Conservation (phyloP, 2,113 vertebrate genomes). For the Haliaeetus leucogaster region DNA sequence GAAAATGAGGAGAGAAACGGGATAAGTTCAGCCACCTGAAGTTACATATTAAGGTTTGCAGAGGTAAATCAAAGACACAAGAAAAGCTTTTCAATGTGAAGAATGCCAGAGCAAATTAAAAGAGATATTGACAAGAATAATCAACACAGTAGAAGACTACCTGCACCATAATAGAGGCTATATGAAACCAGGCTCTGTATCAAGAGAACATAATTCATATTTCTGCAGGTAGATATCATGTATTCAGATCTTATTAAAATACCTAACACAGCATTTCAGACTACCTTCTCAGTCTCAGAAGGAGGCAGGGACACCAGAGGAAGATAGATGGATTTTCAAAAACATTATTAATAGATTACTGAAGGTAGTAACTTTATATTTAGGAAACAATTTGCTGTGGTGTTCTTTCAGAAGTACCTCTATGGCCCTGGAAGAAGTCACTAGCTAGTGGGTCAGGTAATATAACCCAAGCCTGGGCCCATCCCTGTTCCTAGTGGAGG, state of each 20-base stretch:
- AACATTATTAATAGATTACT: not conserved
- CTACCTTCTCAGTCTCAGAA: not conserved
- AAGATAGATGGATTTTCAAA: not conserved
- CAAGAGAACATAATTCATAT: not conserved
- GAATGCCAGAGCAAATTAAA: not conserved
- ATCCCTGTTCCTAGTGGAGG: fast-evolving
- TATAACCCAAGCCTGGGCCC: too few species aligned
- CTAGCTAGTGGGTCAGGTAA: not conserved
- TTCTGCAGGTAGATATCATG: not conserved
- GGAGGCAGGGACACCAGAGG: not conserved
- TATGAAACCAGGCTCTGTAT: not conserved
- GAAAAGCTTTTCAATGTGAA: not conserved
- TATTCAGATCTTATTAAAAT: not conserved
- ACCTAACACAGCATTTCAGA: not conserved
- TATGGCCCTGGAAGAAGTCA: not conserved
- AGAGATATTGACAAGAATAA: not conserved
- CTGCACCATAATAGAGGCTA: not conserved
- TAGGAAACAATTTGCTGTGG: not conserved
- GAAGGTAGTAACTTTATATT: not conserved
- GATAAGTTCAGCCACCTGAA: not conserved
- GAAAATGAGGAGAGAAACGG: not conserved
- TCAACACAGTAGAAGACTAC: not conserved
- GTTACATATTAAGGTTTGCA: not conserved
- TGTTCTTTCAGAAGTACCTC: not conserved
- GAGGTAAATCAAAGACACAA: not conserved